Evolutionary conservation across 1,140 invertebrate species (phyloP), one percentile per base, ranked within the genome.

Genomic region (Acyrthosiphon pisum): DNA sequence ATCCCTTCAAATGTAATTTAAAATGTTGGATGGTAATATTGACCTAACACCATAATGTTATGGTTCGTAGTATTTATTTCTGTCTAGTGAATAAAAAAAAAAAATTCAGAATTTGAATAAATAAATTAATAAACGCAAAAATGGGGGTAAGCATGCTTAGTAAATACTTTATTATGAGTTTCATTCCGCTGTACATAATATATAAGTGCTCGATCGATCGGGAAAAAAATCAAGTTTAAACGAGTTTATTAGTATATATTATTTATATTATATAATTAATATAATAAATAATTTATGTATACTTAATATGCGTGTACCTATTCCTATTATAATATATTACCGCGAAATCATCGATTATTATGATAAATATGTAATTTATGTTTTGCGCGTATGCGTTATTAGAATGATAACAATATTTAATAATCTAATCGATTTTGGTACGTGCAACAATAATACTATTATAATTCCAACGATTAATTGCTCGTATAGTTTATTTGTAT

Each of bases 301-400:
- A 68, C 60, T 68, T 68, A 53, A 68, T 41, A 41, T 68, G 60
- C 60, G 0, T 68, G 60, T 11, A 68, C 30, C 56, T 14, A n/a
- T 30, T 68, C n/a, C 14, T 76, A n/a, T 76, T n/a, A 76, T 68
- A 76, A n/a, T 76, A 76, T 35, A 76, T n/a, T 76, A 76, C 14
- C 60, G 14, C 60, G 6, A 76, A 76, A 76, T 76, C n/a, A 76
- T 76, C 14, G n/a, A 18, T n/a, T 76, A 76, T 68, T 76, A 20
- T 53, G 20, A 53, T 76, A 76, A 76, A 76, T 68, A 76, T 76
- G 60, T 76, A 76, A 76, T 76, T 76, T 76, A 76, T 76, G 60
- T 76, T 76, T 30, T 20, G 30, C n/a, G 1, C n/a, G 6, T 76
- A 76, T 76, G 30, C 22, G n/a, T 76, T 60, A 76, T 76, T 76